Percentiles rank a stretch among this genome's conserved stretches.
These are phyloP conservation scores for Timema podura DNA, from an alignment of 2,888 invertebrate species.

Conservation along the genomic window DNA sequence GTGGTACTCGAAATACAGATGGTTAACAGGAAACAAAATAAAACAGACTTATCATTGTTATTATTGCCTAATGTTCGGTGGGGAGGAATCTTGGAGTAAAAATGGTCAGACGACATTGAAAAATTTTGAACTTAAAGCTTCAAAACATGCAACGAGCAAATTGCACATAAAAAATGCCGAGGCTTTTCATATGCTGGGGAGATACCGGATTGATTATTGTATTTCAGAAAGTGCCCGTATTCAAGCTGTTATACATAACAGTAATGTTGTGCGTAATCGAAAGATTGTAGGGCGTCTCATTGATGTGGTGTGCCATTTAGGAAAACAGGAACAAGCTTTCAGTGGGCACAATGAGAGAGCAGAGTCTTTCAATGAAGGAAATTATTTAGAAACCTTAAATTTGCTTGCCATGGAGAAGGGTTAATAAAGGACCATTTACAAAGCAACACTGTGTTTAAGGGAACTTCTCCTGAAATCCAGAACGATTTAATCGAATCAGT, in stretches of 20 bases:
- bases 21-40: background rate
- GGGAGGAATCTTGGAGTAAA: background rate
- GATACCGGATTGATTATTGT: background rate
- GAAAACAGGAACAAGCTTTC: background rate
- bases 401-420: too few species aligned
- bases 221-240: background rate
- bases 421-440: too few species aligned
- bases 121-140: conserved; percentile 5
- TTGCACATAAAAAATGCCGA: background rate
- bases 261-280: background rate
- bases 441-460: too few species aligned
- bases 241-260: background rate
- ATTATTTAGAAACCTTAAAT: too few species aligned
- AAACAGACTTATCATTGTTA: background rate
- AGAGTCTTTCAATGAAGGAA: too few species aligned
- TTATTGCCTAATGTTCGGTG: background rate
- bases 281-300: background rate
- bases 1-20: background rate
- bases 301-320: background rate
- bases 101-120: background rate
- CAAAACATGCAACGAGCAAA: background rate
- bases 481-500: too few species aligned
- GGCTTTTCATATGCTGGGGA: background rate
- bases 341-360: too few species aligned
- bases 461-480: too few species aligned